A percentile compares a stretch with the other conserved stretches of the same genome.
Evolutionary conservation across 2,888 invertebrate genomes (phyloP).

Genomic region (Zygothrica quintamaculata): DNA sequence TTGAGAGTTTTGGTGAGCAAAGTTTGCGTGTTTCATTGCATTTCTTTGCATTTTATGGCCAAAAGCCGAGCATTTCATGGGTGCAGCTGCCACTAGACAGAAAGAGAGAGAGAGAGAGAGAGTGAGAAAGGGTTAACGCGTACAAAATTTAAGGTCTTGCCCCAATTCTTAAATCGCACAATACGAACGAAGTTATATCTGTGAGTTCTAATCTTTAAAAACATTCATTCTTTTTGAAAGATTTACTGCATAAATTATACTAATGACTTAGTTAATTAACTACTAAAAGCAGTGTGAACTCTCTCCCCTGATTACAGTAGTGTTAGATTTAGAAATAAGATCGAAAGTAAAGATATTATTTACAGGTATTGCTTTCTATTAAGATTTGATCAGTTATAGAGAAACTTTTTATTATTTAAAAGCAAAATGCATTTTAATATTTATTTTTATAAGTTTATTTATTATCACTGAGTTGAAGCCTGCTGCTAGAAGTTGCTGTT

Average conservation of each 20-base stretch:
- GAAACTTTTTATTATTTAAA: slow-evolving; percentile 8
- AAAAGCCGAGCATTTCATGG: slow-evolving; percentile 26
- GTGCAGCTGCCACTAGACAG: slow-evolving; percentile 20
- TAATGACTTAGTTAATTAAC: background rate
- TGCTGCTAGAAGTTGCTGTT: slow-evolving; percentile 13
- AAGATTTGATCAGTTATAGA: background rate
- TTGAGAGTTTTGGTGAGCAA: slow-evolving; percentile 59
- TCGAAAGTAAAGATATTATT: no score
- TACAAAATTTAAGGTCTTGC: slow-evolving; percentile 23
- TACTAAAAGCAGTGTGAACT: no score
- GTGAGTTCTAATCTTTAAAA: no score
- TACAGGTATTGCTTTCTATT: no score
- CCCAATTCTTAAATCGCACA: slow-evolving; percentile 14
- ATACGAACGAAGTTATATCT: background rate
- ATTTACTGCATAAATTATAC: no score
- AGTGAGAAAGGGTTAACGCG: background rate
- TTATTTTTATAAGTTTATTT: slow-evolving; percentile 75
- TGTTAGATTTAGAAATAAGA: no score
- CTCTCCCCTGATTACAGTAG: no score
- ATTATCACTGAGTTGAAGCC: no score
- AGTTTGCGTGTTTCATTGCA: slow-evolving; percentile 71
- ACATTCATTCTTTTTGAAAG: no score
- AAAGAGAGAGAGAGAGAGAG: no score
- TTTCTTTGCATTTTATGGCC: slow-evolving; percentile 46
- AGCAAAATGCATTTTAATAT: slow-evolving; percentile 60